Conservation (phyloP, 2,888 invertebrate species). For the Aspidiotus rigidus region DNA sequence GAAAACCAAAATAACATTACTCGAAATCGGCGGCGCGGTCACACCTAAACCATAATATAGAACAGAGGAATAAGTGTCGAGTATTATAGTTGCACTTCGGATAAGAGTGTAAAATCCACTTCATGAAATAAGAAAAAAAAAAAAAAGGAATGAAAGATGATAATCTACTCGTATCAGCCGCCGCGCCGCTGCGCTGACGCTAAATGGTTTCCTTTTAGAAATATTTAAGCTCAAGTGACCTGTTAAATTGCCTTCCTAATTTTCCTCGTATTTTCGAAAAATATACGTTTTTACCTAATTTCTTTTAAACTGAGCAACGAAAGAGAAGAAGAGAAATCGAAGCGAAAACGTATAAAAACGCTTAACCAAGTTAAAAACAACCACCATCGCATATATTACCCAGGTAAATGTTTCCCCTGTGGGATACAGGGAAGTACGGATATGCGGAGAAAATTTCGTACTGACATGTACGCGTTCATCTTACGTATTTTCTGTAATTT, state of each 20-base stretch:
- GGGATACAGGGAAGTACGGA: slow-evolving; percentile 19
- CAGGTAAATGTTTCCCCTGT: slow-evolving; percentile 23
- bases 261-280: not conserved
- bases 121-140: too few relatives aligned
- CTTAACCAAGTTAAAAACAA: slow-evolving; percentile 23
- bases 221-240: not conserved
- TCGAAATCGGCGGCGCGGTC: too few relatives aligned
- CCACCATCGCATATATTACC: slow-evolving; percentile 18
- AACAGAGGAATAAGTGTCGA: too few relatives aligned
- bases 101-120: too few relatives aligned
- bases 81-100: too few relatives aligned
- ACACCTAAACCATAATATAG: too few relatives aligned
- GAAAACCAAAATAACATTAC: too few relatives aligned
- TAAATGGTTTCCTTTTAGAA: not conserved
- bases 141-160: too few relatives aligned
- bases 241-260: not conserved
- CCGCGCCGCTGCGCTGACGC: too few relatives aligned
- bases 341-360: slow-evolving; percentile 4
- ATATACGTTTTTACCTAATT: slow-evolving; percentile 3
- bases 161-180: too few relatives aligned
- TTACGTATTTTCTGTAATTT: slow-evolving; percentile 17
- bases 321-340: too few relatives aligned
- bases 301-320: not conserved
- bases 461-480: slow-evolving; percentile 4
- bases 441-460: not conserved